These are phyloP conservation scores for Dendrocincla tyrannina DNA, from an alignment of 2,797 vertebrate species.

Conservation along the genomic window DNA sequence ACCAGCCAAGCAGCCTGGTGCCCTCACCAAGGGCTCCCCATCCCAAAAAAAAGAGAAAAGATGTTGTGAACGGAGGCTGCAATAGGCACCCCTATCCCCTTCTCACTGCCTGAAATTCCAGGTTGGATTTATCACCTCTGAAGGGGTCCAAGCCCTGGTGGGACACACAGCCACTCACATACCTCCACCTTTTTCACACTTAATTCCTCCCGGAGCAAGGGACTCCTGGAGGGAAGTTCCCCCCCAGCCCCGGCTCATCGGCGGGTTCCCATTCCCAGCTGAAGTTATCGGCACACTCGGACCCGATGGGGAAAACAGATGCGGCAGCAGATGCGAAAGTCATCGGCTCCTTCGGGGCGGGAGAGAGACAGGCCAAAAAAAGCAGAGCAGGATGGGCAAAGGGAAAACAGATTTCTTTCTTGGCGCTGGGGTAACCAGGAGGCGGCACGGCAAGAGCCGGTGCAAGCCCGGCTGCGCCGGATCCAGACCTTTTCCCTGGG, in stretches of 20 bases:
- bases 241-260: background rate
- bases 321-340: conserved; percentile 65
- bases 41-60: background rate
- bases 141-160: background rate
- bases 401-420: conserved; percentile 46
- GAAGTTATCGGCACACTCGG: conserved; percentile 28
- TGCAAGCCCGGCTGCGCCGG: conserved; percentile 16
- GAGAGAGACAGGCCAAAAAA: conserved; percentile 27
- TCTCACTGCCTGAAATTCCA: background rate
- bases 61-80: background rate
- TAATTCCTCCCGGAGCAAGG: background rate
- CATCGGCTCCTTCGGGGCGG: conserved; percentile 51
- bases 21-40: background rate
- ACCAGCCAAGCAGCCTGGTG: background rate
- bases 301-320: conserved; percentile 75
- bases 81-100: background rate
- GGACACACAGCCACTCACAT: background rate
- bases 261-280: conserved; percentile 45
- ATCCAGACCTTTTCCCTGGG: conserved; percentile 37
- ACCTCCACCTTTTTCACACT: background rate
- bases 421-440: conserved; percentile 25
- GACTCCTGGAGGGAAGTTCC: background rate
- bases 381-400: conserved; percentile 29
- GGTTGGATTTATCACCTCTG: background rate
- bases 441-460: conserved; percentile 4